phyloP scores from a whole-genome alignment of 2,113 vertebrate genomes.

The Platysteira castanea region DNA sequence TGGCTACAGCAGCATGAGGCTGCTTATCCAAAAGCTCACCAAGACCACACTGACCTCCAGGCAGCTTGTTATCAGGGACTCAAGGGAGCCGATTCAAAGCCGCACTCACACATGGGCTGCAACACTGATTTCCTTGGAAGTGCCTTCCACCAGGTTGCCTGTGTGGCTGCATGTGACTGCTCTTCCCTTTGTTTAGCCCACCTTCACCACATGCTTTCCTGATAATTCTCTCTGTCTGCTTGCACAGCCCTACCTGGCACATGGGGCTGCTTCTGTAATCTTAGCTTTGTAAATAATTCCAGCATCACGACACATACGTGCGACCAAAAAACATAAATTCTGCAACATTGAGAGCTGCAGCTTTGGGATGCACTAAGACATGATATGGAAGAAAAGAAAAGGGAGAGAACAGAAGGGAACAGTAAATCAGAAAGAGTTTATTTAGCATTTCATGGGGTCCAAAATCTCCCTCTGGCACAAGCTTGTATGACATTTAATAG shows the following conservation, averaged over 20 bases:
- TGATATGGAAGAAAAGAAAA: not conserved
- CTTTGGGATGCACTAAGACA: not conserved
- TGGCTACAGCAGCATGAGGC: not conserved
- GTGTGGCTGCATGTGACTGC: not conserved
- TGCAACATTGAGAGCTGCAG: not conserved
- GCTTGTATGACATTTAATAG: not conserved
- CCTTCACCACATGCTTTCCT: not conserved
- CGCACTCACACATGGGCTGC: not conserved
- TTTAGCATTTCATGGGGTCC: not conserved
- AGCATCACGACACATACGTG: fast-evolving
- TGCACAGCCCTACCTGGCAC: not conserved
- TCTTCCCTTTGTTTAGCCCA: not conserved
- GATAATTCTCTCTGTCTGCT: not conserved
- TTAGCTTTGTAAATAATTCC: not conserved
- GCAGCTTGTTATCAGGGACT: not conserved
- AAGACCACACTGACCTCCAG: not conserved
- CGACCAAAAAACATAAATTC: not conserved
- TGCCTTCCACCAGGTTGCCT: not conserved
- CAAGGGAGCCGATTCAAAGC: not conserved
- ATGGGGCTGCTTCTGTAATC: not conserved
- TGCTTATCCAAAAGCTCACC: not conserved
- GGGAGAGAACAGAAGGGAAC: not conserved
- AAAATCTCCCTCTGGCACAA: not conserved
- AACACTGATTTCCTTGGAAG: not conserved
- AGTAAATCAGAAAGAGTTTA: not conserved